phyloP scores from a whole-genome alignment of 2,113 vertebrate genomes.

The Sitta europaea region DNA sequence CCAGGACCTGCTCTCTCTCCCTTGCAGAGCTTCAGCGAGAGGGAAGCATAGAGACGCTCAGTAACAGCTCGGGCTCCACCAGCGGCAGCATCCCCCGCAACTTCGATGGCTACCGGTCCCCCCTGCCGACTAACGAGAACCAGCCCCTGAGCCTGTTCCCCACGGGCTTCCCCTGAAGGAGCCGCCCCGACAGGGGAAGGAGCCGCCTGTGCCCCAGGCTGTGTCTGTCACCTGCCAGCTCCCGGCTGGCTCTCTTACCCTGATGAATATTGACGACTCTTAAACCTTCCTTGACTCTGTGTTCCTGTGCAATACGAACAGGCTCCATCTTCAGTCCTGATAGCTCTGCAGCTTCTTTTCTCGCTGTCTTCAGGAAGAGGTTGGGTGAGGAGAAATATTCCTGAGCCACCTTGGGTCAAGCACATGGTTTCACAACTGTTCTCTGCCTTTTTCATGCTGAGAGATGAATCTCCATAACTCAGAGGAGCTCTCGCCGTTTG shows the following conservation, averaged over 20 bases:
- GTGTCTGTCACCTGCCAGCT: neutral
- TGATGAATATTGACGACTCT: neutral
- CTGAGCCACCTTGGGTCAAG: neutral
- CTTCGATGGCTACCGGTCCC: constrained; percentile 94
- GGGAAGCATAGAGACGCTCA: constrained; percentile 98
- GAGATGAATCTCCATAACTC: neutral
- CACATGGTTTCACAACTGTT: neutral
- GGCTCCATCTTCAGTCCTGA: neutral
- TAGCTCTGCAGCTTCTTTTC: constrained; percentile 4
- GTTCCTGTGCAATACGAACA: constrained; percentile 51
- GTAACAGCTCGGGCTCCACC: constrained; percentile 98
- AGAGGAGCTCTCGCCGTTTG: neutral
- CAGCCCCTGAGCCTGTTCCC: constrained; percentile 97
- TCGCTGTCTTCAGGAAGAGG: constrained; percentile 39
- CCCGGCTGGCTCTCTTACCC: neutral
- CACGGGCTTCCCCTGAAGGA: constrained; percentile 82
- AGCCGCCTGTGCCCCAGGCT: neutral
- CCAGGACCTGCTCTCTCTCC: constrained; percentile 64
- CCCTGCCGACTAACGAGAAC: constrained; percentile 93
- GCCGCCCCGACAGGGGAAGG: neutral
- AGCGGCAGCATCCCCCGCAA: constrained; percentile 96
- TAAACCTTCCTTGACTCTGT: constrained; percentile 33
- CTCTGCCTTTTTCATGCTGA: neutral
- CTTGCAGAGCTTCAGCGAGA: constrained; percentile 94
- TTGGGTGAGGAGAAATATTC: neutral